phyloP scores from a whole-genome alignment of 2,888 invertebrate species.

The Orthosia gothica region DNA sequence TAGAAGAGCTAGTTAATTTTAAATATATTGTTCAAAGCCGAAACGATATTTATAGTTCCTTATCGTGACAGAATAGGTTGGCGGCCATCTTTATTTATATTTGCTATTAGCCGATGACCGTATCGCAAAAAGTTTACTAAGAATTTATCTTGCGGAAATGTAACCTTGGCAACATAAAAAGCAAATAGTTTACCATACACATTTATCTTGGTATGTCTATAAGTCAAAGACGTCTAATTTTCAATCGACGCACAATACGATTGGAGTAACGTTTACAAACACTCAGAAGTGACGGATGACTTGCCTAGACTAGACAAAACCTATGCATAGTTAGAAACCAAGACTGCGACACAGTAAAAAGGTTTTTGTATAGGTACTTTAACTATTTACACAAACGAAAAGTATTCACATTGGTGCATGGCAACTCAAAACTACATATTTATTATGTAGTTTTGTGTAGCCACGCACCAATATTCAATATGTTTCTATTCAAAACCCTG shows the following conservation, averaged over 20 bases:
- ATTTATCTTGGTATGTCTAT: not conserved
- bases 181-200: not conserved
- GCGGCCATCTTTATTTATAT: constrained; percentile 26
- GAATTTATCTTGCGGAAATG: constrained; percentile 18
- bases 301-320: not conserved
- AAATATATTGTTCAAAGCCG: not conserved
- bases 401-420: not conserved
- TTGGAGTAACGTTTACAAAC: not conserved
- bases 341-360: no score
- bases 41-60: not conserved
- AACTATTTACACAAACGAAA: not conserved
- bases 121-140: constrained; percentile 5
- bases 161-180: constrained; percentile 32
- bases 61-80: not conserved
- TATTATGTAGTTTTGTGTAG: no score
- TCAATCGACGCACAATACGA: not conserved
- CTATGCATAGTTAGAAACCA: not conserved
- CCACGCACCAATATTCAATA: no score
- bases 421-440: not conserved
- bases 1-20: constrained; percentile 16
- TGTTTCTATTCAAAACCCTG: constrained; percentile 7
- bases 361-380: no score
- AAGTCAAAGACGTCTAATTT: not conserved
- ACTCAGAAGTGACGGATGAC: not conserved
- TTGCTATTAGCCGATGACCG: not conserved